Conservation (phyloP, 1,140 invertebrate genomes). For the Drosophila parvula region DNA sequence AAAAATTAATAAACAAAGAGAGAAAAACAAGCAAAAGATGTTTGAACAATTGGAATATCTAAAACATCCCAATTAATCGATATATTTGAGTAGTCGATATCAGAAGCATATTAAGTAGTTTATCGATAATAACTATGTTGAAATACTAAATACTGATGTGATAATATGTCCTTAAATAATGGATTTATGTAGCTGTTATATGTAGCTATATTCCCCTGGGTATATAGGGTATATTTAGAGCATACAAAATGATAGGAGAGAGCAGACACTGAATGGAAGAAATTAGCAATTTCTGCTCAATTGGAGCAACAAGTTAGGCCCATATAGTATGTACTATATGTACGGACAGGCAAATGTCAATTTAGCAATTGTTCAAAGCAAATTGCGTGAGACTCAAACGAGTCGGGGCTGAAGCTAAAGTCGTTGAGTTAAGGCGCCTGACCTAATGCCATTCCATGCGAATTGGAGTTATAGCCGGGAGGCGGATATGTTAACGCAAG, state of each 20-base stretch:
- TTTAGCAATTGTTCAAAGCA: constrained; percentile 63
- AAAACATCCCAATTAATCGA: neutral
- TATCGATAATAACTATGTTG: too few relatives aligned
- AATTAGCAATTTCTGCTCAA: constrained; percentile 22
- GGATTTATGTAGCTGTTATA: too few relatives aligned
- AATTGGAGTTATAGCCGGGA: constrained; percentile 2
- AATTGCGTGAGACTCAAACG: constrained; percentile 67
- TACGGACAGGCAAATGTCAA: constrained; percentile 43
- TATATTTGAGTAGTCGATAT: too few relatives aligned
- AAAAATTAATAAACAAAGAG: neutral
- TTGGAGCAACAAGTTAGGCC: constrained; percentile 39
- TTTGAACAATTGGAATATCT: neutral
- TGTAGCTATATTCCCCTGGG: too few relatives aligned
- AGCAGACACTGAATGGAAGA: neutral
- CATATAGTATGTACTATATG: constrained; percentile 1
- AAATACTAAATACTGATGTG: too few relatives aligned
- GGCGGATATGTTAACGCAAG: neutral
- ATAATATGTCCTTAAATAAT: too few relatives aligned
- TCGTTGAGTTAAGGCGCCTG: constrained; percentile 22
- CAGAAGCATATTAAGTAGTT: too few relatives aligned
- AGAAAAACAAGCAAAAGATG: neutral
- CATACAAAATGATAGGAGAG: too few relatives aligned
- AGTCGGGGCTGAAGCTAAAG: constrained; percentile 21
- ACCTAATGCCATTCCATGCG: constrained; percentile 24
- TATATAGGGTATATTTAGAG: too few relatives aligned